Conservation (phyloP, 2,113 vertebrate genomes). For the Willisornis vidua region DNA sequence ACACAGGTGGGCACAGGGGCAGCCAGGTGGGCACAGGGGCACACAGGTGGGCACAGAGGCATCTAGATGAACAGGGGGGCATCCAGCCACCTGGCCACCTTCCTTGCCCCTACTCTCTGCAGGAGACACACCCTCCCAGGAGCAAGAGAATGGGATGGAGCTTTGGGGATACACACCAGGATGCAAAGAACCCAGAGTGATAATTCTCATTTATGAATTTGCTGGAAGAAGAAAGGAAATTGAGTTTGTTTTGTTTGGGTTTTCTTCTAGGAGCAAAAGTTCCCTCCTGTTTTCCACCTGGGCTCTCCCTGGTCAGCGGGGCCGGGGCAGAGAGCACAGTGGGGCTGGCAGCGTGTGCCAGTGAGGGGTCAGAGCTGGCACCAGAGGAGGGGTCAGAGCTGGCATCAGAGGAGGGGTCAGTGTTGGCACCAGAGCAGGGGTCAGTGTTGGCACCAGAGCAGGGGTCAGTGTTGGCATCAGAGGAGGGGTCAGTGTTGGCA, state of each 20-base stretch:
- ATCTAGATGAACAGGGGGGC: neutral
- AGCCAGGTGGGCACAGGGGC: neutral
- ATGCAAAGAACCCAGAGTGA: neutral
- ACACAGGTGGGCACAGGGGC: neutral
- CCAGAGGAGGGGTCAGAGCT: too few relatives aligned
- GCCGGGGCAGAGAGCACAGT: neutral
- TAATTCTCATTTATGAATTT: neutral
- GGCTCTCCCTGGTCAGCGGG: neutral
- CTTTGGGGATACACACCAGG: neutral
- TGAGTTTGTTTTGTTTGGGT: neutral
- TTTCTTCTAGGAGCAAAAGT: constrained; percentile 12
- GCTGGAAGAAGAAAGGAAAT: neutral
- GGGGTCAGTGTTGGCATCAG: too few relatives aligned
- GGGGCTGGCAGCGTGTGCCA: neutral
- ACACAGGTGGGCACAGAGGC: neutral
- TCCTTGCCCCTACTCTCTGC: neutral
- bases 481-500: neutral
- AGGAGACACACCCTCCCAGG: neutral
- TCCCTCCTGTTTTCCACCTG: neutral
- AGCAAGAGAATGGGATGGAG: accelerated
- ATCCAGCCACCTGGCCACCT: neutral
- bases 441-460: too few relatives aligned
- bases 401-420: too few relatives aligned
- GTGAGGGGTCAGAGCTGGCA: neutral
- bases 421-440: too few relatives aligned